phyloP scores from a whole-genome alignment of 2,113 vertebrate species.

The Delphinapterus leucas region DNA sequence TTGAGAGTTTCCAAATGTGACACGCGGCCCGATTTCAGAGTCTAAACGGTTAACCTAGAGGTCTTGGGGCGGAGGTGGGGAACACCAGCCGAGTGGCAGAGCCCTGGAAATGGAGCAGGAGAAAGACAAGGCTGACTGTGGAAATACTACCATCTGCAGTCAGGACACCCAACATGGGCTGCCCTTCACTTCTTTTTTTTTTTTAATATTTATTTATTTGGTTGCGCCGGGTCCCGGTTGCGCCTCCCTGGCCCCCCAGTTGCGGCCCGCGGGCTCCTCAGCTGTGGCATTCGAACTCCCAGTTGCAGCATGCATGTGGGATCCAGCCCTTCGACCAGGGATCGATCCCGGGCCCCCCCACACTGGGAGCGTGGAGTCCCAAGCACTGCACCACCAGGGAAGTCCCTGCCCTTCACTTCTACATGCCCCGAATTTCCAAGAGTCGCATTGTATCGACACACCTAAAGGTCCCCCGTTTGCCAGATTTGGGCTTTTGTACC shows the following conservation, averaged over 20 bases:
- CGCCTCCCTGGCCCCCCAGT: too few species aligned
- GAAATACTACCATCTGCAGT: not conserved
- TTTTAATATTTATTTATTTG: too few species aligned
- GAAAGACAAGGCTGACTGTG: not conserved
- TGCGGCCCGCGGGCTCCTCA: too few species aligned
- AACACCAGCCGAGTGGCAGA: not conserved
- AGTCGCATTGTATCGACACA: fast-evolving
- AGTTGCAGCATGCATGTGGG: too few species aligned
- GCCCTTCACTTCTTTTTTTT: not conserved
- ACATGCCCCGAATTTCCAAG: not conserved
- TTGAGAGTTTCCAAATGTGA: not conserved
- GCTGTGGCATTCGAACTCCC: too few species aligned
- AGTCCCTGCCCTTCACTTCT: not conserved
- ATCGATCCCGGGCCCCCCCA: too few species aligned
- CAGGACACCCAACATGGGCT: not conserved
- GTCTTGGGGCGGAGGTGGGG: not conserved
- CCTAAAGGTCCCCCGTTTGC: fast-evolving
- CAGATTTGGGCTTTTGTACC: not conserved
- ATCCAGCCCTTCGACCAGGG: too few species aligned
- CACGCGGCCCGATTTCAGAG: not conserved
- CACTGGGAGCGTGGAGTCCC: too few species aligned
- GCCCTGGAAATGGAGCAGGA: not conserved
- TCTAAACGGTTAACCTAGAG: not conserved
- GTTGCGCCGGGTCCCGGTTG: too few species aligned
- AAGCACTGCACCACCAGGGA: too few species aligned